Conservation (phyloP, 2,113 vertebrate genomes). For the Hippoglossus stenolepis region DNA sequence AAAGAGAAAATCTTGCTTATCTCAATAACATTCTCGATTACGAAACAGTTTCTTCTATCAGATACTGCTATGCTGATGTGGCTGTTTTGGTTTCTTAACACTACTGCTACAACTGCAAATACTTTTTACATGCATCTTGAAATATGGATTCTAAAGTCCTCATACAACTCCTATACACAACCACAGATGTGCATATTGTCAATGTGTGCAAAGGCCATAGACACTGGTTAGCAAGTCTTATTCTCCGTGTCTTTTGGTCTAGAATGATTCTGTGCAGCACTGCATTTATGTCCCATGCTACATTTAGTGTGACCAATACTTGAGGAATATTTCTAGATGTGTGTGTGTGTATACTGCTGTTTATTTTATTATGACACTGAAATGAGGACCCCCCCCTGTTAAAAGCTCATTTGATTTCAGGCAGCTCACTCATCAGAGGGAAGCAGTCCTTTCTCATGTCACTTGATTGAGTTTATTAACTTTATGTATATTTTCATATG, state of each 20-base stretch:
- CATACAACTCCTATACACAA: neutral
- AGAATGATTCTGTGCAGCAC: neutral
- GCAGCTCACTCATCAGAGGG: too few relatives aligned
- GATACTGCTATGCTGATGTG: neutral
- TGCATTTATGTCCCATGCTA: neutral
- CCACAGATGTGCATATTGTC: neutral
- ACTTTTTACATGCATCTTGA: neutral
- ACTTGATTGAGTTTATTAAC: neutral
- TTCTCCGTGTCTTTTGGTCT: too few relatives aligned
- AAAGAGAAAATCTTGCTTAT: too few relatives aligned
- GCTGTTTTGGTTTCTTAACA: neutral
- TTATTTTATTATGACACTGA: neutral
- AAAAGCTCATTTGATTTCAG: neutral
- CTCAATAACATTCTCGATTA: too few relatives aligned
- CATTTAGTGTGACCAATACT: neutral
- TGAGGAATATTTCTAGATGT: neutral
- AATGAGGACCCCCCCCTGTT: neutral
- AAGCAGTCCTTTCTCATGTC: neutral
- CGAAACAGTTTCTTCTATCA: neutral
- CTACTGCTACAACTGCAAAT: neutral
- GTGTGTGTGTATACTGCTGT: too few relatives aligned
- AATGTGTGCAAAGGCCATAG: too few relatives aligned
- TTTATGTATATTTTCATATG: neutral
- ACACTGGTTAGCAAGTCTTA: too few relatives aligned
- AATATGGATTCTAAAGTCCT: neutral